These are phyloP conservation scores for Diarsia mendica DNA, from an alignment of 2,888 invertebrate genomes.

Conservation along the genomic window DNA sequence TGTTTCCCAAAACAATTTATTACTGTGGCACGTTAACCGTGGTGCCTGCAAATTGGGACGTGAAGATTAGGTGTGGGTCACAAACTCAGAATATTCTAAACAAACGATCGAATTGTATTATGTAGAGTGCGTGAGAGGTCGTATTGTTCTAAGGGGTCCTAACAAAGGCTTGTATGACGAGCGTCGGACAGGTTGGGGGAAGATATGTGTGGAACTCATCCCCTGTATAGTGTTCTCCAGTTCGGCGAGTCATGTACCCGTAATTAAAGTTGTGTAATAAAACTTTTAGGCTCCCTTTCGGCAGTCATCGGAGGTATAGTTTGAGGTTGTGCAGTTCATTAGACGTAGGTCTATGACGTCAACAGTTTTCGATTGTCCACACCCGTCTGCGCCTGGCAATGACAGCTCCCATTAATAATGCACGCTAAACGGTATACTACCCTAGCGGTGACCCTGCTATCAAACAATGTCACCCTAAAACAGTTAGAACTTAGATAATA, in stretches of 20 bases:
- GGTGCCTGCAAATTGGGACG: constrained; percentile 80
- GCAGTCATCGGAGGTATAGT: constrained; percentile 58
- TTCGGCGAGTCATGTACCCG: constrained; percentile 78
- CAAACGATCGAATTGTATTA: constrained; percentile 75
- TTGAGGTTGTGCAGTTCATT: constrained; percentile 56
- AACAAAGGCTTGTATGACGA: constrained; percentile 69
- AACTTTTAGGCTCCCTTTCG: constrained; percentile 66
- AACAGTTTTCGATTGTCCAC: constrained; percentile 35
- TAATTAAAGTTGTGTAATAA: constrained; percentile 80
- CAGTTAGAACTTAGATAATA: constrained; percentile 9
- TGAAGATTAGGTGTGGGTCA: constrained; percentile 80
- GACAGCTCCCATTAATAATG: constrained; percentile 49
- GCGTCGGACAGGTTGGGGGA: constrained; percentile 66
- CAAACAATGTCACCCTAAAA: constrained; percentile 11
- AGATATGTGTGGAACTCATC: constrained; percentile 60
- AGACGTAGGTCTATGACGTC: constrained; percentile 47
- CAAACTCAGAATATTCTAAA: constrained; percentile 75
- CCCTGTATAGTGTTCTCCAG: constrained; percentile 29
- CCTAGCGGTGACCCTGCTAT: constrained; percentile 5
- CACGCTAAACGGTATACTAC: constrained; percentile 16
- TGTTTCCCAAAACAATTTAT: constrained; percentile 87
- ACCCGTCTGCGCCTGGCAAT: constrained; percentile 22
- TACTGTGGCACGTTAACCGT: constrained; percentile 78
- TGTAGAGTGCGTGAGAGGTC: constrained; percentile 59
- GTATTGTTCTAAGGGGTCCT: constrained; percentile 62